These are phyloP conservation scores for Scophthalmus maximus DNA, from an alignment of 2,113 vertebrate species.

Conservation along the genomic window DNA sequence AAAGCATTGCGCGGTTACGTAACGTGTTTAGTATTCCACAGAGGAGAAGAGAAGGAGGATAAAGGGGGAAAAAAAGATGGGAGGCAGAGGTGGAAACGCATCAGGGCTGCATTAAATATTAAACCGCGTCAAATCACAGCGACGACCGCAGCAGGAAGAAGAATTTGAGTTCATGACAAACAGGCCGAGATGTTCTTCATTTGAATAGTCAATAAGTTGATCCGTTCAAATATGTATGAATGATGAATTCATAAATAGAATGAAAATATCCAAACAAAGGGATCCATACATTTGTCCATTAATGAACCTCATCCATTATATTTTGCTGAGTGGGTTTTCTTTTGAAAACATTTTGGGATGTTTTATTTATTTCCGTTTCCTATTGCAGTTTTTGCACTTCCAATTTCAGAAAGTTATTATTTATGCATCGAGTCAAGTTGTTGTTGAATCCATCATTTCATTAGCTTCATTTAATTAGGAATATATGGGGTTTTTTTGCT, in stretches of 20 bases:
- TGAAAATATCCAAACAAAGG: not conserved
- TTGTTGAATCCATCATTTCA: too few relatives aligned
- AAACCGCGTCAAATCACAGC: not conserved
- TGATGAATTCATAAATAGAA: not conserved
- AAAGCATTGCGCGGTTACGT: conserved; percentile 49
- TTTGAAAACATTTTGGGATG: too few relatives aligned
- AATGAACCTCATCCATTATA: too few relatives aligned
- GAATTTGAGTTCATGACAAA: not conserved
- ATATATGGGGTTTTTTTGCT: too few relatives aligned
- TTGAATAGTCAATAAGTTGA: not conserved
- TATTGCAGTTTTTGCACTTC: too few relatives aligned
- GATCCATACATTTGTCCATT: too few relatives aligned
- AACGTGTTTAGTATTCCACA: conserved; percentile 64
- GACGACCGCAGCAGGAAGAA: not conserved
- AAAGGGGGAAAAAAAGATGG: not conserved
- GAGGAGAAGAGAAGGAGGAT: conserved; percentile 5
- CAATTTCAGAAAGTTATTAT: too few relatives aligned
- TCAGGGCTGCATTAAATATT: conserved; percentile 2
- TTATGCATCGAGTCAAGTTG: too few relatives aligned
- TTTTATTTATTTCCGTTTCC: too few relatives aligned
- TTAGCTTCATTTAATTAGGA: too few relatives aligned
- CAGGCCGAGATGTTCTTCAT: not conserved
- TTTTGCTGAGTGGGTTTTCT: too few relatives aligned
- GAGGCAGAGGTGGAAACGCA: conserved; percentile 27
- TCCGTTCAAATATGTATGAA: too few relatives aligned